Evolutionary conservation across 2,113 vertebrate genomes (phyloP).

Genomic region (Turnix velox): DNA sequence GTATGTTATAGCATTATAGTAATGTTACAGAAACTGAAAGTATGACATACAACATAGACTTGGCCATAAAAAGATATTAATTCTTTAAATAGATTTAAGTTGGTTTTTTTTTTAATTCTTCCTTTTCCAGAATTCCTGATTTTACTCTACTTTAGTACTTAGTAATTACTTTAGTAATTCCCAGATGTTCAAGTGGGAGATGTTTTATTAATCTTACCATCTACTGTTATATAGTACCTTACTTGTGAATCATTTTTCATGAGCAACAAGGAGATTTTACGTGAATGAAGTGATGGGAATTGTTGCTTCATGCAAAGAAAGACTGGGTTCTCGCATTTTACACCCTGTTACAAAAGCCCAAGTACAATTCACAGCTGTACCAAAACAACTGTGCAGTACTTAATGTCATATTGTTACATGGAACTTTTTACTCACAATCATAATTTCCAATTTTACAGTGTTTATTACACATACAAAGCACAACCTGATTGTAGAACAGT

Average conservation of each 20-base stretch:
- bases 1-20: fast-evolving
- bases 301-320: neutral
- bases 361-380: neutral
- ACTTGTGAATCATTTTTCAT: neutral
- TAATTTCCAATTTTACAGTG: neutral
- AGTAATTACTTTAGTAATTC: neutral
- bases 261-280: neutral
- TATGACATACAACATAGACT: neutral
- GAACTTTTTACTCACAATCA: neutral
- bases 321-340: neutral
- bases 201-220: neutral
- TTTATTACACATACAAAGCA: neutral
- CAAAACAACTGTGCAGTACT: neutral
- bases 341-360: neutral
- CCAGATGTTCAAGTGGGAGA: neutral
- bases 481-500: neutral
- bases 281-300: neutral
- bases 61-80: neutral
- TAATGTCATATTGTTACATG: neutral
- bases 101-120: neutral
- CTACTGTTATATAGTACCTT: neutral
- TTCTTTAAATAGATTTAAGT: neutral
- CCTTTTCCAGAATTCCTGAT: neutral
- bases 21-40: neutral
- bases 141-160: no score